A percentile compares a stretch with the other conserved stretches of the same genome.
Evolutionary conservation across 2,888 invertebrate genomes (phyloP).

Genomic region (Heterodera filipjevi): DNA sequence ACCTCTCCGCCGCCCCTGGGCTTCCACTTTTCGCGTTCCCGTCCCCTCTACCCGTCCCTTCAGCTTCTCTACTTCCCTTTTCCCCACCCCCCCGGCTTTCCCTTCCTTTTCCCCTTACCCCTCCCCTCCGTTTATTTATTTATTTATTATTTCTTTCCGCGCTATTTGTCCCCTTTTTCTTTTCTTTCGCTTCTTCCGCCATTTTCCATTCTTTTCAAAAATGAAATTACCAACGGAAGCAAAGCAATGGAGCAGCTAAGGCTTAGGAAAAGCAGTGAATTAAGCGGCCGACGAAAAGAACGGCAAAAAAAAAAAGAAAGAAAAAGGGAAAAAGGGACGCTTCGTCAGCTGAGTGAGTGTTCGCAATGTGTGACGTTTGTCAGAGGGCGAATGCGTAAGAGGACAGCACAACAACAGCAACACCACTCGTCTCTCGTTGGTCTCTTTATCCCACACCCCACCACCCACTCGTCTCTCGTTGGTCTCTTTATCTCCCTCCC

Average conservation of each 20-base stretch:
- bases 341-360: not conserved
- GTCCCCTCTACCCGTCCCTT: too few species aligned
- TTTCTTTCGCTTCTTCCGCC: not conserved
- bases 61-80: too few species aligned
- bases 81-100: too few species aligned
- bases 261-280: not conserved
- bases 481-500: not conserved
- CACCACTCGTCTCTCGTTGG: too few species aligned
- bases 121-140: too few species aligned
- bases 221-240: too few species aligned
- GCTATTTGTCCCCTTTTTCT: not conserved
- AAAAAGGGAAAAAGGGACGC: too few species aligned
- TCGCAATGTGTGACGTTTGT: not conserved
- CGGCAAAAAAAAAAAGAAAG: not conserved
- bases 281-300: not conserved
- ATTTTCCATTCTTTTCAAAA: not conserved
- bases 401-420: not conserved
- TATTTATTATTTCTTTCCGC: not conserved
- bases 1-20: too few species aligned
- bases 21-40: too few species aligned
- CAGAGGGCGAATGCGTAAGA: not conserved
- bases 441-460: too few species aligned
- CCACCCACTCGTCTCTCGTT: too few species aligned
- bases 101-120: too few species aligned
- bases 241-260: not conserved